These are phyloP conservation scores for Mixornis gularis DNA, from an alignment of 2,113 vertebrate genomes.

Conservation along the genomic window DNA sequence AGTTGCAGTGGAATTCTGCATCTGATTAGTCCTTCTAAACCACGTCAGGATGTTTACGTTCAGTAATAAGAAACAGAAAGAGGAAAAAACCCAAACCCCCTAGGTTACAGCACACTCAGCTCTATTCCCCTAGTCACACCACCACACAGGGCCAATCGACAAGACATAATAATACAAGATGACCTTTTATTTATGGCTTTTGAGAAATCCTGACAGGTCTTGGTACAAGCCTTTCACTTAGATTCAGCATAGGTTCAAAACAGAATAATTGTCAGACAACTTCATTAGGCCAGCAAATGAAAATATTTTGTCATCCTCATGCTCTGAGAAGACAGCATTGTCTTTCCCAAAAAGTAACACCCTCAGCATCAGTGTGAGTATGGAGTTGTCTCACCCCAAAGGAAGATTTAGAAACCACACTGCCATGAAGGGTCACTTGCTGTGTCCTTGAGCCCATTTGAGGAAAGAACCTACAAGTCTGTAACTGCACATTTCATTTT, in stretches of 20 bases:
- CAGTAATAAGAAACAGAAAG: neutral
- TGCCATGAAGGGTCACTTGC: neutral
- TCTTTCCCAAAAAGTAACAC: neutral
- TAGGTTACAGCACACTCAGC: neutral
- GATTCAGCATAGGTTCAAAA: neutral
- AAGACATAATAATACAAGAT: neutral
- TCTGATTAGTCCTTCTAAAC: neutral
- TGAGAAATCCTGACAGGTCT: neutral
- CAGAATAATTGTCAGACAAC: neutral
- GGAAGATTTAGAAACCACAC: neutral
- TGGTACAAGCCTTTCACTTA: neutral
- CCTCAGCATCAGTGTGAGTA: rapidly evolving
- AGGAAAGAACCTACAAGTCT: neutral
- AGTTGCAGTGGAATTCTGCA: neutral
- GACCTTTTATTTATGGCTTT: neutral
- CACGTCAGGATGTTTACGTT: neutral
- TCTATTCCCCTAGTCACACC: neutral
- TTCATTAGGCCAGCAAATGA: rapidly evolving
- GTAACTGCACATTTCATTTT: neutral
- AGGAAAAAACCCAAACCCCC: rapidly evolving
- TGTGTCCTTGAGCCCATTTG: neutral
- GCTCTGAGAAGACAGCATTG: neutral
- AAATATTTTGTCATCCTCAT: neutral
- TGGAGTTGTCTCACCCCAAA: rapidly evolving
- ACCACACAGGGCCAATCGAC: rapidly evolving